These are phyloP conservation scores for Proterorhinus semilunaris DNA, from an alignment of 2,113 vertebrate species.

Conservation along the genomic window DNA sequence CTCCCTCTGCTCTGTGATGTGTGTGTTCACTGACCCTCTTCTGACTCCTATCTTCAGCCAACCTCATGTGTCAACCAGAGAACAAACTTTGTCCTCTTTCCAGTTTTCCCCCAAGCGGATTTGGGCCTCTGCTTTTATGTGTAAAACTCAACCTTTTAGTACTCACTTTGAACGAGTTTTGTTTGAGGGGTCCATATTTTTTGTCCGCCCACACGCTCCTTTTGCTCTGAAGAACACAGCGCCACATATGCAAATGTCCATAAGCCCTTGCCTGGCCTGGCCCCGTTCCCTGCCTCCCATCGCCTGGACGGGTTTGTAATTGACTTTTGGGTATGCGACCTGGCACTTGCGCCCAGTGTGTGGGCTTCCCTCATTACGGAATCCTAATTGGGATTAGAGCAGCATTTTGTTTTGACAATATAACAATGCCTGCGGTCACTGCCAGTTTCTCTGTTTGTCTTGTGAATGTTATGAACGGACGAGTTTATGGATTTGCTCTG, in stretches of 20 bases:
- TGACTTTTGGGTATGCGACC: slow-evolving; percentile 57
- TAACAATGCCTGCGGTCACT: slow-evolving; percentile 53
- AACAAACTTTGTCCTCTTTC: slow-evolving; percentile 18
- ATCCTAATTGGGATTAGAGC: slow-evolving; percentile 70
- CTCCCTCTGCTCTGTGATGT: not conserved
- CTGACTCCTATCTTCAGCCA: slow-evolving; percentile 15
- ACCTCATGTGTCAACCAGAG: slow-evolving; percentile 14
- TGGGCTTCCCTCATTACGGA: slow-evolving; percentile 64
- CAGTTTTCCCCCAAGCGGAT: slow-evolving; percentile 18
- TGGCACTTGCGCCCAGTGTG: slow-evolving; percentile 48
- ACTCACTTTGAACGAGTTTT: slow-evolving; percentile 1
- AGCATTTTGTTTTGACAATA: slow-evolving; percentile 63
- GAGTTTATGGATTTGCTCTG: slow-evolving; percentile 23
- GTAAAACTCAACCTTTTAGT: slow-evolving; percentile 21
- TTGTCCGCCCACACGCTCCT: slow-evolving; percentile 21
- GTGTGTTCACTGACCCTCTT: slow-evolving; percentile 4
- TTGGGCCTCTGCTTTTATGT: slow-evolving; percentile 5
- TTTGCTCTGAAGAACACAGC: slow-evolving; percentile 19
- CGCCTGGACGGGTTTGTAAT: slow-evolving; percentile 60
- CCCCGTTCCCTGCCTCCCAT: slow-evolving; percentile 32
- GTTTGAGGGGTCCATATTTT: slow-evolving; percentile 9
- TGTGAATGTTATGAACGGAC: slow-evolving; percentile 36
- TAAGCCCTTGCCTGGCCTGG: slow-evolving; percentile 34
- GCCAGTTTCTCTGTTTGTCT: slow-evolving; percentile 42
- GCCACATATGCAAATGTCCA: slow-evolving; percentile 17